Base-by-base conservation (phyloP, 2,888 invertebrate genomes). In the Hemicrepidius hirtus region DNA sequence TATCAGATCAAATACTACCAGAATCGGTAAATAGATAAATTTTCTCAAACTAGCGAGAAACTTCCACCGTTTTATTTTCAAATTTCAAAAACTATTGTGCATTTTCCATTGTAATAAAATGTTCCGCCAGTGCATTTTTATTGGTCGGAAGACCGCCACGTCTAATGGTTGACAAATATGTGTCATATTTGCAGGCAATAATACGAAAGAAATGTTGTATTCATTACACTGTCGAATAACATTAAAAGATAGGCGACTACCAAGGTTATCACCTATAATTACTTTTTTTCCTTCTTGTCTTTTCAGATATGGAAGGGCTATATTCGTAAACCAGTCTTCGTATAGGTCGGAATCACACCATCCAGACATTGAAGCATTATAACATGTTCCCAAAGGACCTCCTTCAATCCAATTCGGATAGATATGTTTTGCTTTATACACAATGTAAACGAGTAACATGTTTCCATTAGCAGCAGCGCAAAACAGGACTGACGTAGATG, bases 401-500 rank as follows among this genome's bases (percentile, higher is more conserved):
- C 53, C 28, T 16, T 53, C 21, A 20, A 53, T 21, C 53, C 53
- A 53, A 10, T 24, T 12, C 4, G 53, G 53, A 12, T 53, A 53
- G 3, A 53, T n/a, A 53, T 81, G 64, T 70, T 77, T 75, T 12
- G 80, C 76, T 74, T 82, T 84, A 71, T 81, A 81, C 9, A 80
- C 80, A 50, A 80, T 76, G 75, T 82, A 84, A 41, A 79, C 80
- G 37, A 81, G 79, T 20, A 82, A 75, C 41, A 82, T 63, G 59
- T 66, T 69, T 44, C 83, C 82, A 69, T 44, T 64, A 21, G 80
- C 82, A 57, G 73, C 70, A 18, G 74, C 78, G 21, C 79, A 71
- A 60, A 83, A 78, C 82, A 84, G 84, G 35, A 84, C 75, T 21
- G 81, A 74, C 4, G 67, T 75, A 53, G 71, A 72, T 46, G 72